A percentile compares a stretch with the other conserved stretches of the same genome.
Conservation (phyloP, 2,113 vertebrate species). For the Calidris pugnax region DNA sequence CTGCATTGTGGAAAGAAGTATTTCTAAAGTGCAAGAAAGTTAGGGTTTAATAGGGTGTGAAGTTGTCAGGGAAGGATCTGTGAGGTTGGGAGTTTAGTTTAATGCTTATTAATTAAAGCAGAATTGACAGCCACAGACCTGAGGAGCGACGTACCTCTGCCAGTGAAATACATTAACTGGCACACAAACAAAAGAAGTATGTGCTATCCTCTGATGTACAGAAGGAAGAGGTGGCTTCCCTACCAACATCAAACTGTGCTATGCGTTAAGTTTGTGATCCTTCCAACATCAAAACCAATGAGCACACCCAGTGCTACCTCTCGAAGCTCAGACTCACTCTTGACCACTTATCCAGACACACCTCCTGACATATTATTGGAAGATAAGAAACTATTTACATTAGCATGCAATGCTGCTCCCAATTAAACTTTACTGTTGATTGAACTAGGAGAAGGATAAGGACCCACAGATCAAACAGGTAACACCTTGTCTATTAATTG, state of each 20-base stretch:
- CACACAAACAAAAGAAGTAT: neutral
- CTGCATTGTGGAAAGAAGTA: neutral
- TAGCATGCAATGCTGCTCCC: neutral
- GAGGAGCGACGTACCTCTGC: neutral
- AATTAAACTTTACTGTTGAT: neutral
- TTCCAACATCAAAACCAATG: neutral
- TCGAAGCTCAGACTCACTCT: neutral
- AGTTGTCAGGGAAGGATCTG: conserved; percentile 33
- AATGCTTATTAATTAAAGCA: conserved; percentile 49
- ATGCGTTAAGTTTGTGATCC: neutral
- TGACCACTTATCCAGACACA: neutral
- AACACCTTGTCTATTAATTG: neutral
- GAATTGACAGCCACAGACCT: conserved; percentile 32
- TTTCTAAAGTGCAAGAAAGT: conserved; percentile 23
- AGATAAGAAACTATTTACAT: neutral
- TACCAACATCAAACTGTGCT: neutral
- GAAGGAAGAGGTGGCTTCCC: neutral
- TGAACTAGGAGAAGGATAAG: neutral
- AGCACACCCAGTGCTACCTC: neutral
- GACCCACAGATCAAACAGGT: neutral
- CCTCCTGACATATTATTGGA: neutral
- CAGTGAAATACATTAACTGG: neutral
- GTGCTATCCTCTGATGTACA: neutral
- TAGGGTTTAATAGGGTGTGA: conserved; percentile 27
- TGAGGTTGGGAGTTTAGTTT: conserved; percentile 19